phyloP scores from a whole-genome alignment of 2,888 invertebrate genomes.

The Scaeva pyrastri region DNA sequence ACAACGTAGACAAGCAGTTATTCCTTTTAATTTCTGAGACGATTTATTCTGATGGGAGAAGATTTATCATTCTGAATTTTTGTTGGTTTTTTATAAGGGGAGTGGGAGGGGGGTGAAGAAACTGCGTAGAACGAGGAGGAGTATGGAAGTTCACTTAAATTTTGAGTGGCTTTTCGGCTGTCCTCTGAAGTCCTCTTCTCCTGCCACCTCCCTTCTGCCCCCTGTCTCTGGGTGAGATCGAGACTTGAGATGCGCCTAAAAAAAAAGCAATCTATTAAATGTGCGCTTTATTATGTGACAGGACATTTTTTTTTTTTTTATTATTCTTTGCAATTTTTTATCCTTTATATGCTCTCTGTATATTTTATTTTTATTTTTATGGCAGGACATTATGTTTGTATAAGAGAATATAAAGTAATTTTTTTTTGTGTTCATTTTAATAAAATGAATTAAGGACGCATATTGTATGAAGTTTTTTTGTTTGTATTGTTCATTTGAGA shows the following conservation, averaged over 20 bases:
- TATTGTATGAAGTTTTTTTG: conserved; percentile 5
- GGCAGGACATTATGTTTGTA: conserved; percentile 51
- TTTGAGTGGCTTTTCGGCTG: conserved; percentile 23
- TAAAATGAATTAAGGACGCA: conserved; percentile 41
- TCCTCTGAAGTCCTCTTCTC: conserved; percentile 5
- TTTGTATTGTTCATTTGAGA: neutral
- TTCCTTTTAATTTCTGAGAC: conserved; percentile 66
- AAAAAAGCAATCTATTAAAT: conserved; percentile 67
- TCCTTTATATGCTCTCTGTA: conserved; percentile 24
- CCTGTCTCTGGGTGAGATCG: neutral
- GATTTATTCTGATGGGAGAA: conserved; percentile 65
- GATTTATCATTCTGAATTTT: conserved; percentile 54
- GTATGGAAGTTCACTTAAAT: neutral
- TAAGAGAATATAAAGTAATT: conserved; percentile 15
- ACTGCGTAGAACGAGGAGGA: neutral
- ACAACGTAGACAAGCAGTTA: conserved; percentile 57
- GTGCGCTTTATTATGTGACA: conserved; percentile 66
- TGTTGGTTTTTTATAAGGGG: neutral
- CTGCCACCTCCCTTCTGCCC: neutral
- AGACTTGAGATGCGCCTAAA: conserved; percentile 48
- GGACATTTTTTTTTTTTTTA: conserved; percentile 43
- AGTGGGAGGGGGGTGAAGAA: neutral
- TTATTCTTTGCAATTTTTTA: conserved; percentile 48
- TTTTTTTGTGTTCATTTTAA: conserved; percentile 11
- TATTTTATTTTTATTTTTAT: conserved; percentile 54